Evolutionary conservation across 2,113 vertebrate species (phyloP), one percentile per base, ranked within the genome.

Genomic region (Abramis brama): DNA sequence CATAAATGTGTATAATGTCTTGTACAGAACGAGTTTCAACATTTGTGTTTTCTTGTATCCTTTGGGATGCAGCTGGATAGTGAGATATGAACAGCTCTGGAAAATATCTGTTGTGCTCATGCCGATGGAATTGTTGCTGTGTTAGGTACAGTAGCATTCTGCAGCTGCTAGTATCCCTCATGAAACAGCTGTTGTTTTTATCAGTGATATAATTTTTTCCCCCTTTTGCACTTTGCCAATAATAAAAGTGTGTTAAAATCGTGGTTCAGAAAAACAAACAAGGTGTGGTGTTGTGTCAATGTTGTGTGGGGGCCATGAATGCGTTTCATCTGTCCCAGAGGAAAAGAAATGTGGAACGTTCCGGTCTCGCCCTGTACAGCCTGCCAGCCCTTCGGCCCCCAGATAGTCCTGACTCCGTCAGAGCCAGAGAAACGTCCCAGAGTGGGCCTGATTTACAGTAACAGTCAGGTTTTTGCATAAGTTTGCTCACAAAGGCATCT

Each of bases 111-210:
- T 85, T 66, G 43, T 85, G 47, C 27, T 50, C 39, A 79, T 66
- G 43, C 60, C 17, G n/a, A 33, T 82, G 62, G 62, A 82, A 52
- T 33, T 82, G 25, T 21, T 57, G 62, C 75, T 57, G 45, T 55
- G 60, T 57, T 71, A 55, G 33, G 52, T 75, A 76, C 50, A 82
- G 83, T n/a, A 64, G 73, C 21, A n/a, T 71, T 77, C 59, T 75
- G 79, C 84, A 87, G 88, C 86, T 89, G 88, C 75, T 85, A n/a
- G 45, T 74, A 76, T 83, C 57, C 21, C 30, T 47, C 43, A 47
- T 23, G 23, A 62, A 52, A 55, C 89, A 88, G 87, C 87, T 87
- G 87, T 78, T 88, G 74, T 70, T 76, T 50, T 52, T 59, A 33
- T 55, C 23, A 60, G 52, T 70, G 6, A 47, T 70, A 70, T 82